Evolutionary conservation across 2,113 vertebrate genomes (phyloP), one percentile per base, ranked within the genome.

Genomic region (Aramus guarauna): DNA sequence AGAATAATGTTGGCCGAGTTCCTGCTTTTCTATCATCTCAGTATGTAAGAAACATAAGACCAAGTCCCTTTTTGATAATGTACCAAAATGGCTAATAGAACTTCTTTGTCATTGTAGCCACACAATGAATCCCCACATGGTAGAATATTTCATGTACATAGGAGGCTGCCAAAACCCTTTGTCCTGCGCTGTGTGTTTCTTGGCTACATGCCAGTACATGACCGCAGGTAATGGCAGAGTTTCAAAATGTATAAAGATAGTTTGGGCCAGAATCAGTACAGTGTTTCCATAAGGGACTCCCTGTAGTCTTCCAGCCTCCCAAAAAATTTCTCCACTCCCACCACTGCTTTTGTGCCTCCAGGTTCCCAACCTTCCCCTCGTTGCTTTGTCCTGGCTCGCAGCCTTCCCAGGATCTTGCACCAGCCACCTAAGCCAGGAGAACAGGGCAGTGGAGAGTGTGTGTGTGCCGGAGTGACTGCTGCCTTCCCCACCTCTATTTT

Each of bases 181-280:
- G 88, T 91, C 94, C 86, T 72, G 91, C 66, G 29, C 91, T 41
- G 47, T 72, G 83, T 80, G 74, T 87, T 94, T 94, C 76, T 37
- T 91, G 83, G 69, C 64, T 48, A 32, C 1, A 0, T 8, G 76
- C 91, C 96, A 88, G 39, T 12, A 27, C 64, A n/a, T 32, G 86
- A 64, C 88, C 4, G 48, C 83, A 89, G 88, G 91, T 89, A 94
- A 87, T 94, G 88, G 96, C 91, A 94, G 4, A 24, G 43, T 52
- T 74, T 92, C 92, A 89, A 71, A 75, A 60, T 32, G 24, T 76
- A 81, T 50, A 64, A 26, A 69, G 56, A 53, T 10, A 1, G 8
- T 66, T 72, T 6, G 60, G 63, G 68, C 68, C 76, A 74, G 72
- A 16, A 52, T 1, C 39, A 48, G 15, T 68, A 29, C 12, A 3